Evolutionary conservation across 2,888 invertebrate genomes (phyloP).

Genomic region (Timema cristinae): DNA sequence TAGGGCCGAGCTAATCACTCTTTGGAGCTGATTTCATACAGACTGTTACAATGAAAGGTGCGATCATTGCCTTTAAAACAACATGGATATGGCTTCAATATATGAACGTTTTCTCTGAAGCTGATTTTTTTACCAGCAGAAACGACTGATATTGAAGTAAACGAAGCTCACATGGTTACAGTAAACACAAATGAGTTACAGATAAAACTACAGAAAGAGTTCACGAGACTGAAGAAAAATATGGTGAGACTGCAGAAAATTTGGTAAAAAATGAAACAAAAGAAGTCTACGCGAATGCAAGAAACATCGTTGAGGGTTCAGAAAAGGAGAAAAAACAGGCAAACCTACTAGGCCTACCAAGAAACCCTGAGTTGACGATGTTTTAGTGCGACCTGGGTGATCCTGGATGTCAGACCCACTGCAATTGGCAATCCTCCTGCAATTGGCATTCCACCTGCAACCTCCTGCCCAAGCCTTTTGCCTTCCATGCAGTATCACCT

Average conservation of each 20-base stretch:
- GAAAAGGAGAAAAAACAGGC: no score
- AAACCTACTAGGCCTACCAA: neutral
- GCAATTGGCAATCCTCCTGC: no score
- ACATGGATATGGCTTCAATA: slow-evolving; percentile 32
- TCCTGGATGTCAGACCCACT: slow-evolving; percentile 1
- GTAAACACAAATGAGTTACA: no score
- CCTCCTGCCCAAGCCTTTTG: no score
- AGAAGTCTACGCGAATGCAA: no score
- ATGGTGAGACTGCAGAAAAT: no score
- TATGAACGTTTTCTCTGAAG: neutral
- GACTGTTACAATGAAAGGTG: slow-evolving; percentile 29
- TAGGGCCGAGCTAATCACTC: slow-evolving; percentile 28
- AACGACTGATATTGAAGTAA: neutral
- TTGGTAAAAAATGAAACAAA: no score
- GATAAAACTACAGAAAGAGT: no score
- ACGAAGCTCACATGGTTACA: neutral
- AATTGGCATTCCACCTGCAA: no score
- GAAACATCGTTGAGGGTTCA: no score
- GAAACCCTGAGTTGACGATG: neutral
- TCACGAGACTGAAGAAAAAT: no score
- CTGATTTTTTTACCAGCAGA: slow-evolving; percentile 5
- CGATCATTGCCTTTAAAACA: slow-evolving; percentile 29
- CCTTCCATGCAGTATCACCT: neutral
- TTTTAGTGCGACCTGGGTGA: neutral
- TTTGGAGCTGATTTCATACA: slow-evolving; percentile 32